Evolutionary conservation across 2,888 invertebrate species (phyloP).

Genomic region (Lucinisca nassula): DNA sequence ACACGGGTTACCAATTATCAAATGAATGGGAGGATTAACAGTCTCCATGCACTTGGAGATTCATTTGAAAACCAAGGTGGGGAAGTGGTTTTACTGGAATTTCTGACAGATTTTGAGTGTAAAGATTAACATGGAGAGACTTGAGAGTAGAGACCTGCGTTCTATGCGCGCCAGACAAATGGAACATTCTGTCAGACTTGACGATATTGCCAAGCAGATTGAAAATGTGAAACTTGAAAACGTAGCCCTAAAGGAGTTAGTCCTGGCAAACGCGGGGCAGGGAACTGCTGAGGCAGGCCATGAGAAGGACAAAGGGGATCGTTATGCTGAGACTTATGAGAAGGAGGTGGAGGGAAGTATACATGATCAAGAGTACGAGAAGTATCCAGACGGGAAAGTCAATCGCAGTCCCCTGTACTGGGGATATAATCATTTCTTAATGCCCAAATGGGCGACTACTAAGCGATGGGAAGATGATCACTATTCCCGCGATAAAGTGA

Average conservation of each 20-base stretch:
- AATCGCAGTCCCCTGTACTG: slow-evolving; percentile 44
- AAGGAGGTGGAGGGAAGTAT: slow-evolving; percentile 47
- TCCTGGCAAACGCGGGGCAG: background rate
- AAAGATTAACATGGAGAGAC: background rate
- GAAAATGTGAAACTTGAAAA: slow-evolving; percentile 50
- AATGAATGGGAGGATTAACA: background rate
- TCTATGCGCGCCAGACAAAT: slow-evolving; percentile 33
- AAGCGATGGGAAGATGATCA: slow-evolving; percentile 60
- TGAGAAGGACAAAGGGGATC: background rate
- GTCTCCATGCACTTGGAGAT: background rate
- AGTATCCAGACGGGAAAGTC: slow-evolving; percentile 23
- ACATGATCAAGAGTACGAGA: background rate
- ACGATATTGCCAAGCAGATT: slow-evolving; percentile 45
- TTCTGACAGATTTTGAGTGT: background rate
- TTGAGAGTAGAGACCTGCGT: background rate
- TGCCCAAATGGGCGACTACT: slow-evolving; percentile 44
- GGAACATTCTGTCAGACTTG: slow-evolving; percentile 51
- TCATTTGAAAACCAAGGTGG: too few species aligned
- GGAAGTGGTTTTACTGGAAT: too few species aligned
- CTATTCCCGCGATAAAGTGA: background rate
- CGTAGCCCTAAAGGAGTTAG: slow-evolving; percentile 36
- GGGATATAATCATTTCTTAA: slow-evolving; percentile 57
- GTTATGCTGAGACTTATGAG: background rate
- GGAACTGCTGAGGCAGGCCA: background rate
- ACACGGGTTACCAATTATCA: background rate